Evolutionary conservation across 2,797 vertebrate species (phyloP).

Genomic region (Epinephelus coioides): DNA sequence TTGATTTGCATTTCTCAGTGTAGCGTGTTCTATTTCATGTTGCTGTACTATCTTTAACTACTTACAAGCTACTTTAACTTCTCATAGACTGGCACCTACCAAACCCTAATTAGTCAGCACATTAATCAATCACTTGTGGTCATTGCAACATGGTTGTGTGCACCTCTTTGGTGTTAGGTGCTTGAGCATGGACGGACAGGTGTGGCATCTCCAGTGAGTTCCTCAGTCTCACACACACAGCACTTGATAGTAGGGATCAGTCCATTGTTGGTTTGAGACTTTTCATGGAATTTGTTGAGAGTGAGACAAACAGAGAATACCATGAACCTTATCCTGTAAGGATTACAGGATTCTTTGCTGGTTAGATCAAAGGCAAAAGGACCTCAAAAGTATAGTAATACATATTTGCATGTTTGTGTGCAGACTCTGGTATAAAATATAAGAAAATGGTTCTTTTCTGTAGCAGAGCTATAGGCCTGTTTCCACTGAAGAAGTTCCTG

Average conservation of each 20-base stretch:
- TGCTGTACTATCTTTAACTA: too few relatives aligned
- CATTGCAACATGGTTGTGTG: background rate
- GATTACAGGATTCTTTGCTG: background rate
- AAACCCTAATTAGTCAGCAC: background rate
- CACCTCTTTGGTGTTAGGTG: background rate
- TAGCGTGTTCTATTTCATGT: too few relatives aligned
- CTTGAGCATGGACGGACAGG: background rate
- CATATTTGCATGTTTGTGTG: conserved; percentile 1
- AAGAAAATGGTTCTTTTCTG: conserved; percentile 27
- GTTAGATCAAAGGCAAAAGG: conserved; percentile 15
- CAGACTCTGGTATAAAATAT: conserved; percentile 8
- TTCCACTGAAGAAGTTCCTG: too few relatives aligned
- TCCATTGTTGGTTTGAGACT: background rate
- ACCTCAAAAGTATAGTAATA: background rate
- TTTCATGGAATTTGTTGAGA: conserved; percentile 1
- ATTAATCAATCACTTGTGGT: background rate
- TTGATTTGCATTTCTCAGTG: too few relatives aligned
- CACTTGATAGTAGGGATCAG: background rate
- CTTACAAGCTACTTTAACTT: background rate
- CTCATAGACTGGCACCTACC: background rate
- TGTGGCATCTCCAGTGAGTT: background rate
- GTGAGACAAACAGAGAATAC: conserved; percentile 12
- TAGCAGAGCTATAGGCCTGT: background rate
- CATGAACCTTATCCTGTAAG: background rate
- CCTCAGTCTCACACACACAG: background rate